Evolutionary conservation across 2,113 vertebrate species (phyloP), one percentile per base, ranked within the genome.

Genomic region (Urocynchramus pylzowi): DNA sequence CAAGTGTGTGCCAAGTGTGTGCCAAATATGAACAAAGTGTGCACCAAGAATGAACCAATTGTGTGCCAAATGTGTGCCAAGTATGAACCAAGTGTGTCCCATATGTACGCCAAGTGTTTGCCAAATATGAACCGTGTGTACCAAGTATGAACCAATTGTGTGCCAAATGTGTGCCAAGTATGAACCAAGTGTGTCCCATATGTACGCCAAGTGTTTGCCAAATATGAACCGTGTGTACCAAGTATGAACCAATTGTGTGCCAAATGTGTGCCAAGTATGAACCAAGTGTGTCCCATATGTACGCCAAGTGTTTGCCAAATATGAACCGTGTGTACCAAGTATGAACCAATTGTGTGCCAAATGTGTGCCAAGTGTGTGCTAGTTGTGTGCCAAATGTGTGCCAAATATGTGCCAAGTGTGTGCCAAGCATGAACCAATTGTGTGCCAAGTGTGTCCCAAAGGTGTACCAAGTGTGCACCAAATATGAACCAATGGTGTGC

Each of bases 401-500:
- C 10, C 39, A 14, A 54, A 10, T 19, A 2, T 53, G 28, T 4
- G 7, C 52, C 52, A 54, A 31, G 11, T 16, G 42, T 42, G 44
- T 14, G 15, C 44, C 44, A 45, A 45, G 44, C 1, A 57, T 57
- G 21, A n/a, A n/a, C 20, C 20, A 50, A 50, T 0, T 33, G 13
- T 56, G 53, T 33, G 5, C 54, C 18, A 54, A 54, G 2, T 31
- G 3, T 53, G 11, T 31, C 11, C 52, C 52, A 54, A 54, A 7
- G 13, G 19, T 18, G 9, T 52, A 9, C 14, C 49, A 50, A 16
- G 27, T 17, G 16, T 56, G 19, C 1, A 2, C 54, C 20, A 33
- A 22, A 2, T 0, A 14, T 37, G 56, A 17, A 4, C n/a, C 47
- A 44, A 31, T 7, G 0, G 0, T 3, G 60, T 2, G 1, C 27